These are phyloP conservation scores for Watsonalla cultraria DNA, from an alignment of 2,888 invertebrate species.

Conservation along the genomic window DNA sequence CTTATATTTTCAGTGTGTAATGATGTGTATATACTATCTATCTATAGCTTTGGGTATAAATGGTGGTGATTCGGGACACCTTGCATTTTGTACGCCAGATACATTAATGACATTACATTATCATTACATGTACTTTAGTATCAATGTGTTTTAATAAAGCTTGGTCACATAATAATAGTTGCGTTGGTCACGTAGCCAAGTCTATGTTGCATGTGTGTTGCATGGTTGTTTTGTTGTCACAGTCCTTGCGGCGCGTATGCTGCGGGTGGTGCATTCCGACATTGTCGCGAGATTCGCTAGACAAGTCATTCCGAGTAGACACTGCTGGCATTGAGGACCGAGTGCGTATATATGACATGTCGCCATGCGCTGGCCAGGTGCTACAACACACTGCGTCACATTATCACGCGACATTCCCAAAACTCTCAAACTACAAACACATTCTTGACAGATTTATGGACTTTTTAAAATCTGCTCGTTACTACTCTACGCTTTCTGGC, in stretches of 20 bases:
- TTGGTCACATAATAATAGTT: conserved; percentile 15
- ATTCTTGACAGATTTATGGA: neutral
- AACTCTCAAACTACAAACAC: neutral
- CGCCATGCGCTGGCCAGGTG: conserved; percentile 6
- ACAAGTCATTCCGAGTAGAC: conserved; percentile 50
- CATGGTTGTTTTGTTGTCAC: conserved; percentile 67
- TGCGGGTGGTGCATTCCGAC: conserved; percentile 63
- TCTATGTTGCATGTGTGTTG: conserved; percentile 47
- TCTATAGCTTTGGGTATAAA: too few relatives aligned
- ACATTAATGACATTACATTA: too few relatives aligned
- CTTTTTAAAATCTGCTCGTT: neutral
- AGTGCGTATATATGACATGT: conserved; percentile 51
- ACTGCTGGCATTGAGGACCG: conserved; percentile 41
- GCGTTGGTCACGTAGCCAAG: conserved; percentile 31
- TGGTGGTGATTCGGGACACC: too few relatives aligned
- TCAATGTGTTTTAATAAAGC: conserved; percentile 13
- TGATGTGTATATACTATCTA: too few relatives aligned
- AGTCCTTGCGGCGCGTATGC: conserved; percentile 67
- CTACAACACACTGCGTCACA: conserved; percentile 7
- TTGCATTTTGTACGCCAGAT: too few relatives aligned
- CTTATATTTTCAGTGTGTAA: too few relatives aligned
- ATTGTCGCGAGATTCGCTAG: conserved; percentile 37
- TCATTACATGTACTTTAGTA: neutral
- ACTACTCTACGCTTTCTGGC: neutral
- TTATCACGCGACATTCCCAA: conserved; percentile 14